These are phyloP conservation scores for Thamnaconus septentrionalis DNA, from an alignment of 2,113 vertebrate genomes.

Conservation along the genomic window DNA sequence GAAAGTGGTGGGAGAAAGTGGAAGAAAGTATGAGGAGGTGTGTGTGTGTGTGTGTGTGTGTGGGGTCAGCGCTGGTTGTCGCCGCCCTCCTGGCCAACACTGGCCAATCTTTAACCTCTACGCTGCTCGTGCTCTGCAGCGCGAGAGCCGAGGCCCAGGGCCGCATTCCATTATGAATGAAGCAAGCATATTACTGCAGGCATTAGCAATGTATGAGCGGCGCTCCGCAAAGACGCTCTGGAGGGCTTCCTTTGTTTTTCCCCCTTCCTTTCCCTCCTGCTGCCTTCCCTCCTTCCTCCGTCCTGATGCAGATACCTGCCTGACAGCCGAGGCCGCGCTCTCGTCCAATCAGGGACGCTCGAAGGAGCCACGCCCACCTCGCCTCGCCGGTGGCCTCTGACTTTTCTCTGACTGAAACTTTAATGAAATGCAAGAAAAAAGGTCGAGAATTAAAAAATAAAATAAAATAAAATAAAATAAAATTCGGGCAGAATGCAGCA, in stretches of 20 bases:
- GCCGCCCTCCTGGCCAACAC: conserved; percentile 52
- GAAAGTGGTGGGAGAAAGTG: too few species aligned
- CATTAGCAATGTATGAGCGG: conserved; percentile 80
- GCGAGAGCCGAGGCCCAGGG: conserved; percentile 54
- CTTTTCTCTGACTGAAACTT: conserved; percentile 52
- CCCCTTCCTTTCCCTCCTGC: conserved; percentile 16
- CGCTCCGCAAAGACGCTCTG: conserved; percentile 73
- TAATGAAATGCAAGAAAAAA: conserved; percentile 52
- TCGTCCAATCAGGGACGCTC: too few species aligned
- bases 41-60: too few species aligned
- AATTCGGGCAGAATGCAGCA: conserved; percentile 30
- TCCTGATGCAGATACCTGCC: conserved; percentile 39
- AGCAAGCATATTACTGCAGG: conserved; percentile 71
- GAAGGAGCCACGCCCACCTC: conserved; percentile 30
- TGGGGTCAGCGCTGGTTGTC: too few species aligned
- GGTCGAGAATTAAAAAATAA: conserved; percentile 23
- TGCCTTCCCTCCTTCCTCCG: too few species aligned
- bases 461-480: conserved; percentile 8
- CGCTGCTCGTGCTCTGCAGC: conserved; percentile 71
- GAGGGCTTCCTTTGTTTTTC: conserved; percentile 46
- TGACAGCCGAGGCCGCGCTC: conserved; percentile 45
- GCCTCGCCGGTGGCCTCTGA: conserved; percentile 50
- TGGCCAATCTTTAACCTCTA: conserved; percentile 74
- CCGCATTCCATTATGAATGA: conserved; percentile 76
- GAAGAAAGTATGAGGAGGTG: too few species aligned